These are phyloP conservation scores for Colistium nudipinnis DNA, from an alignment of 2,113 vertebrate genomes.

Conservation along the genomic window DNA sequence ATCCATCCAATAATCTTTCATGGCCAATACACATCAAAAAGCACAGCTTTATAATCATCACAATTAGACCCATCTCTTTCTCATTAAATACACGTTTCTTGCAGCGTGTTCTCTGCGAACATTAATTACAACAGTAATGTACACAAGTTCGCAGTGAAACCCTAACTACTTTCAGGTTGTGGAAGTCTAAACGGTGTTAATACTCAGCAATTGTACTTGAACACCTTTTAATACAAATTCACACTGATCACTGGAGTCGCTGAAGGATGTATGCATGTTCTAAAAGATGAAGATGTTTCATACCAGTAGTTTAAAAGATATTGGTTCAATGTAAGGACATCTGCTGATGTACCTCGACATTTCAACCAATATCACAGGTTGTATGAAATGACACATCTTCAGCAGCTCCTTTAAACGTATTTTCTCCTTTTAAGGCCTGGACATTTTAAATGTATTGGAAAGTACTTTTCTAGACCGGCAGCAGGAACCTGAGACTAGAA, in stretches of 20 bases:
- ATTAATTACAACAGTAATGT: slow-evolving; percentile 38
- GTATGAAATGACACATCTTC: background rate
- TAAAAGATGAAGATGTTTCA: background rate
- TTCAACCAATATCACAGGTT: background rate
- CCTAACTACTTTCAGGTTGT: slow-evolving; percentile 27
- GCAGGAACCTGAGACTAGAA: slow-evolving; percentile 33
- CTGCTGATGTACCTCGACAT: background rate
- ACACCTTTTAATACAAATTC: slow-evolving; percentile 16
- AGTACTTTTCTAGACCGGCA: background rate
- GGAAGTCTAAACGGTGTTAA: slow-evolving; percentile 35
- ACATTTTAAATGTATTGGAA: background rate
- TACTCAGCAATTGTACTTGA: slow-evolving; percentile 37
- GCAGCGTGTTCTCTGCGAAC: slow-evolving; percentile 19
- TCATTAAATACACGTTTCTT: slow-evolving; percentile 21
- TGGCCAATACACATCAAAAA: slow-evolving; percentile 49
- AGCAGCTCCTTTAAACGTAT: background rate
- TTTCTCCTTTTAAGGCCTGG: background rate
- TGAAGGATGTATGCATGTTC: background rate
- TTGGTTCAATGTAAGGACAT: slow-evolving; percentile 6
- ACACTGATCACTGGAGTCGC: background rate
- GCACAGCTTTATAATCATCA: slow-evolving; percentile 53
- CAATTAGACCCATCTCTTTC: slow-evolving; percentile 4
- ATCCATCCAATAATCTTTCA: slow-evolving; percentile 60
- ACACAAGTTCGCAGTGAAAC: slow-evolving; percentile 29
- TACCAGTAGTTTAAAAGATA: background rate